phyloP scores from a whole-genome alignment of 2,888 invertebrate species.

The Rhopalosiphum nymphaeae region DNA sequence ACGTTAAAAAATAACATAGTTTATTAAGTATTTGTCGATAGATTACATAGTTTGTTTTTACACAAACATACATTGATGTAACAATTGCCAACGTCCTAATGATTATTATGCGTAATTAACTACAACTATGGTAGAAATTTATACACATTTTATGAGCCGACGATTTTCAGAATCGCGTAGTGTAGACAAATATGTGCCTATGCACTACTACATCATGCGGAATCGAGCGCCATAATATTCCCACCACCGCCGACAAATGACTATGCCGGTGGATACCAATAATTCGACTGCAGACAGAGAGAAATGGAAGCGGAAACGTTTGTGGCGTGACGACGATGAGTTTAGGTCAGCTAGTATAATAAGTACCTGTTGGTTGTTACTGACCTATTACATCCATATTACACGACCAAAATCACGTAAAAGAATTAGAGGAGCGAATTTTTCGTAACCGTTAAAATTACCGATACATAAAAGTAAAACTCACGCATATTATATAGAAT shows the following conservation, averaged over 20 bases:
- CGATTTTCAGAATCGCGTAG: not conserved
- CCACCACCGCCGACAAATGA: not conserved
- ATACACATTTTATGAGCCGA: slow-evolving; percentile 4
- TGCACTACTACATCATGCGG: not conserved
- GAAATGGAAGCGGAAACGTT: slow-evolving; percentile 3
- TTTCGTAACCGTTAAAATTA: not conserved
- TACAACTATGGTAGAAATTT: not conserved
- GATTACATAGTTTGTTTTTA: not conserved
- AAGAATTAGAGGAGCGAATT: not conserved
- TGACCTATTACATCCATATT: not conserved
- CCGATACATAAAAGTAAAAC: not conserved
- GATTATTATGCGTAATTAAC: not conserved
- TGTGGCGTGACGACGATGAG: not conserved
- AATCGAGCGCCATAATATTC: not conserved
- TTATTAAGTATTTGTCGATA: not conserved
- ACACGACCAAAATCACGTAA: not conserved
- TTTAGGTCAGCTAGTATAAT: not conserved
- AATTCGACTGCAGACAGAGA: not conserved
- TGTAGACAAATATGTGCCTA: not conserved
- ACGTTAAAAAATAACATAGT: not conserved
- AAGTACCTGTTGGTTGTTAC: not conserved
- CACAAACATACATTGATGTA: not conserved
- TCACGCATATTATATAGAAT: not conserved
- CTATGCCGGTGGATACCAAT: not conserved
- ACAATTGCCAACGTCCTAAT: not conserved